phyloP scores from a whole-genome alignment of 2,797 vertebrate species.

The Ctenosaura bakeri region DNA sequence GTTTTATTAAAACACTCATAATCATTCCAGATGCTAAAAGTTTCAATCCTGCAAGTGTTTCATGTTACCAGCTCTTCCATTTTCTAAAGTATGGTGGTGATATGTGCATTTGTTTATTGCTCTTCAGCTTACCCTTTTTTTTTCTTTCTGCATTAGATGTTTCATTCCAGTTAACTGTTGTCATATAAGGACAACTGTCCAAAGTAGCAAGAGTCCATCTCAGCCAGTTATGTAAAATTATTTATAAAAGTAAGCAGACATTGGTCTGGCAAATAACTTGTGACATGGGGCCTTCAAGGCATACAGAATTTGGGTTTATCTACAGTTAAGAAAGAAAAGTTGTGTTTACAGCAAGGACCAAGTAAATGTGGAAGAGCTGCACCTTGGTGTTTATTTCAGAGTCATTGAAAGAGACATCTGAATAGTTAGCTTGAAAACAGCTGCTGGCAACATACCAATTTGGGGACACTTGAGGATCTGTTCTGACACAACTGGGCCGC shows the following conservation, averaged over 20 bases:
- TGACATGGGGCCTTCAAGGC: slow-evolving; percentile 26
- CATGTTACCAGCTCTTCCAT: not conserved
- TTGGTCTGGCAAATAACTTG: slow-evolving; percentile 23
- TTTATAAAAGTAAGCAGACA: slow-evolving; percentile 13
- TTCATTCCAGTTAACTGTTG: not conserved
- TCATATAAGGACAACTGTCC: not conserved
- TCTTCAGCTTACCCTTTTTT: not conserved
- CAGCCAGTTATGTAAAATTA: not conserved
- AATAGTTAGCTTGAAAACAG: slow-evolving; percentile 34
- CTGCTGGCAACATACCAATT: slow-evolving; percentile 21
- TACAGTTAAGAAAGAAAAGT: slow-evolving; percentile 7
- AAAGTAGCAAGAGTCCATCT: not conserved
- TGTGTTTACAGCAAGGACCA: slow-evolving; percentile 2
- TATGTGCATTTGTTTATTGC: not conserved
- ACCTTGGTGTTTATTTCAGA: not conserved
- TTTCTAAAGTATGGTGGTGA: not conserved
- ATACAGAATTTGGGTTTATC: slow-evolving; percentile 7
- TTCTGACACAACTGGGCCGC: slow-evolving; percentile 33
- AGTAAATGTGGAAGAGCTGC: not conserved
- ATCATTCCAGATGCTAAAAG: not conserved
- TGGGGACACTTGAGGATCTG: slow-evolving; percentile 6
- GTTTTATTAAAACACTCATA: not conserved
- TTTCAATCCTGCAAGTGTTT: not conserved
- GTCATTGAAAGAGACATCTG: slow-evolving; percentile 26
- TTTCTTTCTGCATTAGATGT: not conserved